Evolutionary conservation across 2,888 invertebrate genomes (phyloP), one percentile per base, ranked within the genome.

Genomic region (Rhingia campestris): DNA sequence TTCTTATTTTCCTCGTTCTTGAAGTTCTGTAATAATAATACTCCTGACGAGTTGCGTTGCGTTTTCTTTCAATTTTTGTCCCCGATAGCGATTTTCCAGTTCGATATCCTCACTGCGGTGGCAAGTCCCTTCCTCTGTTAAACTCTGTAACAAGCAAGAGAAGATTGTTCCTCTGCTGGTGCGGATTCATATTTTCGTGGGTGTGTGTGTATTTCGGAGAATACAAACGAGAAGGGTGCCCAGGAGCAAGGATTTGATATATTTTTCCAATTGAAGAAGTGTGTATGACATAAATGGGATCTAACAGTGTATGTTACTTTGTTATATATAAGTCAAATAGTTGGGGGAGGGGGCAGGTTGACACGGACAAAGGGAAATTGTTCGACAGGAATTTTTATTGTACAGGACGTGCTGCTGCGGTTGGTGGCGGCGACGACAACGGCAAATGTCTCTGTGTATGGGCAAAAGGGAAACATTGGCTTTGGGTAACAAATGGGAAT

Each of bases 11-110:
- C 12, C 6, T 14, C 32, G 10, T 35, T 35, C 32, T 37, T 51
- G 49, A 67, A 59, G 63, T 67, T 64, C 22, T 22, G 56, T 69
- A 73, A 82, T 79, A 74, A 73, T 84, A 84, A 45, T 45, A n/a
- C 43, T 47, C 74, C 74, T 80, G 79, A 84, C 84, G 84, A 84
- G 64, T 47, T 66, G 47, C 58, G 70, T 47, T 66, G 47, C 58
- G 35, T 69, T 53, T 75, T 73, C 67, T 59, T 74, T 59, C 41
- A 72, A 77, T 49, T 73, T 67, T 53, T 53, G 45, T 61, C 49
- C 49, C 80, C 79, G 54, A 45, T 70, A 80, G 84, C 74, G 70
- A 75, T 84, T 80, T 80, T 80, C 64, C 74, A 72, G 84, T 84
- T 80, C 74, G 79, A 82, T 73, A 82, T 79, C 69, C 67, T 58